phyloP scores from a whole-genome alignment of 2,113 vertebrate species.

The Taxidea taxus region DNA sequence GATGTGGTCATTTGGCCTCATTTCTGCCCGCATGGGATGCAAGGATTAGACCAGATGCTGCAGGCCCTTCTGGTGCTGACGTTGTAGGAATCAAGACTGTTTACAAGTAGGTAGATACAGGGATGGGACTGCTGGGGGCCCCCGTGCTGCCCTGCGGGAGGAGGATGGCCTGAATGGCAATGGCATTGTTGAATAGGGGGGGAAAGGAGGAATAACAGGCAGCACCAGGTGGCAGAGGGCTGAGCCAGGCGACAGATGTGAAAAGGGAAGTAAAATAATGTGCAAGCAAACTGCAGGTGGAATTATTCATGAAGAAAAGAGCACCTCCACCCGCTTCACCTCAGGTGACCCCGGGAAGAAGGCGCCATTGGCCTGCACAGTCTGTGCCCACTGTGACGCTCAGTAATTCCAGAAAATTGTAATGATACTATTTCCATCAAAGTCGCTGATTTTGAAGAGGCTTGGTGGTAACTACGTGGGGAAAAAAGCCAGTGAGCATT shows the following conservation, averaged over 20 bases:
- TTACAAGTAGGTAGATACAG: background rate
- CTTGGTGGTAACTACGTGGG: background rate
- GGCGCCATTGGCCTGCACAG: background rate
- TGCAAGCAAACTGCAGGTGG: background rate
- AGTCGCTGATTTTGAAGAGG: background rate
- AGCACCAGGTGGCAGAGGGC: slow-evolving; percentile 3
- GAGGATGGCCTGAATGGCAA: background rate
- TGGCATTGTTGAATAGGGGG: background rate
- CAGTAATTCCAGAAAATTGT: background rate
- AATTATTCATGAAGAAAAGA: slow-evolving; percentile 25
- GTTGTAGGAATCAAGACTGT: background rate
- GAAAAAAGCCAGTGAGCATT: background rate
- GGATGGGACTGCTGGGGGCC: background rate
- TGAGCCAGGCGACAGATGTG: background rate
- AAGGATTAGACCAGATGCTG: background rate
- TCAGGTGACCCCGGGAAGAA: background rate
- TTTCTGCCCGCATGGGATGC: background rate
- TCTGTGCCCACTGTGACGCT: background rate
- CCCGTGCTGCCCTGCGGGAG: accelerated
- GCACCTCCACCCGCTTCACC: background rate
- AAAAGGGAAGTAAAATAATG: slow-evolving; percentile 17
- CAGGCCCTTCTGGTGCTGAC: background rate
- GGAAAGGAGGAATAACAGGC: background rate
- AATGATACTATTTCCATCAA: background rate
- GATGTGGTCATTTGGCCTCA: background rate